Percentiles rank a stretch among this genome's conserved stretches.
These are phyloP conservation scores for Octodon degus DNA, from an alignment of 2,113 vertebrate species.

Conservation along the genomic window DNA sequence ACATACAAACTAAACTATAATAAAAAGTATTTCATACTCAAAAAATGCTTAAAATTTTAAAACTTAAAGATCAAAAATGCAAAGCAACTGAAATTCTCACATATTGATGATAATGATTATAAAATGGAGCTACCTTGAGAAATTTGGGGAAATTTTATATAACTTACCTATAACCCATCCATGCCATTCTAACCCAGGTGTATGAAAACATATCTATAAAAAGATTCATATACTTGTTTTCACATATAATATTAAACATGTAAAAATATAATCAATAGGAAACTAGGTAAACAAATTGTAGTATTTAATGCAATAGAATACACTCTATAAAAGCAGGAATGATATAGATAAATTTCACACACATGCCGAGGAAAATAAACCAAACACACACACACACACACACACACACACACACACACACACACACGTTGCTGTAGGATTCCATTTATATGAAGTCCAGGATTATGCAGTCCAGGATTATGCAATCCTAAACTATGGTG, in stretches of 20 bases:
- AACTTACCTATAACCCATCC: neutral
- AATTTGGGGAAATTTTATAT: neutral
- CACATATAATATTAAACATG: neutral
- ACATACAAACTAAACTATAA: constrained; percentile 20
- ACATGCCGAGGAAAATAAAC: constrained; percentile 4
- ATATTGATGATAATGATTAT: neutral
- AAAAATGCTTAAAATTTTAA: neutral
- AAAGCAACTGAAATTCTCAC: constrained; percentile 18
- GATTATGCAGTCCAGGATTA: neutral
- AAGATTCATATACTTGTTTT: neutral
- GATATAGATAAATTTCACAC: neutral
- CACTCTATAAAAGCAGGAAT: neutral
- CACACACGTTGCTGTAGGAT: neutral
- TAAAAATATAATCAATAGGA: neutral
- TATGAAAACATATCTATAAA: neutral
- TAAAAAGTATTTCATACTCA: neutral
- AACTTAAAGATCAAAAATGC: neutral
- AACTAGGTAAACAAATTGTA: neutral
- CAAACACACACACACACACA: neutral
- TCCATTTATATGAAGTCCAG: neutral
- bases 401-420: neutral
- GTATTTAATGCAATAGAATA: neutral
- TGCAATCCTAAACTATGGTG: neutral
- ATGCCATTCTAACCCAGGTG: neutral
- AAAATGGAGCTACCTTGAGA: constrained; percentile 2